Conservation (phyloP, 2,797 vertebrate species). For the Crocidura indochinensis region DNA sequence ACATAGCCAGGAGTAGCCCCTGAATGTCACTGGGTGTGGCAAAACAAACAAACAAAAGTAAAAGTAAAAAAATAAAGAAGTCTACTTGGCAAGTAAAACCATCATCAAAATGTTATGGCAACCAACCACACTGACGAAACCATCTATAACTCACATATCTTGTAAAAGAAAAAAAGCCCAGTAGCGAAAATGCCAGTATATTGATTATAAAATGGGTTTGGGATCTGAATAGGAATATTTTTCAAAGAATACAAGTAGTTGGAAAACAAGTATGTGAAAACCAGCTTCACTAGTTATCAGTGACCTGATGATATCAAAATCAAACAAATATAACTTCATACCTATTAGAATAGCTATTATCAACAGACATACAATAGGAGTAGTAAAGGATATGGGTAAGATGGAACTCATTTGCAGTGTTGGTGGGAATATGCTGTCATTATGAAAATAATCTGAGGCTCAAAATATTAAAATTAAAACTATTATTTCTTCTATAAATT, state of each 20-base stretch:
- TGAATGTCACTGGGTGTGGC: no score
- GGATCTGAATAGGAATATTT: background rate
- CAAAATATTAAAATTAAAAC: background rate
- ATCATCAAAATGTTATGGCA: background rate
- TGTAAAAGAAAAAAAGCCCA: background rate
- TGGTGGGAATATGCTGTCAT: background rate
- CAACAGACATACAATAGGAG: background rate
- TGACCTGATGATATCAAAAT: background rate
- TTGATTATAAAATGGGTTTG: background rate
- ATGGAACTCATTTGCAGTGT: background rate
- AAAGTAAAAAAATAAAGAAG: no score
- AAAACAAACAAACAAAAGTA: no score
- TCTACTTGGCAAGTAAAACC: background rate
- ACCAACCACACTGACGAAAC: background rate
- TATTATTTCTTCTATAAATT: background rate
- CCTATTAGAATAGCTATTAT: background rate
- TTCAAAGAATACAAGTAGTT: background rate
- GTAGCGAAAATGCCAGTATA: background rate
- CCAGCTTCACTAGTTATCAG: background rate
- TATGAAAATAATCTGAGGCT: background rate
- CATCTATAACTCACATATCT: background rate
- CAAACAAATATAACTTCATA: background rate
- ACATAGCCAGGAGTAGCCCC: no score
- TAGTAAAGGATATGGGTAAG: background rate
- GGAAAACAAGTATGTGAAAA: background rate